These are phyloP conservation scores for Eulemur coronatus DNA, from an alignment of 2,797 vertebrate genomes.

Conservation along the genomic window DNA sequence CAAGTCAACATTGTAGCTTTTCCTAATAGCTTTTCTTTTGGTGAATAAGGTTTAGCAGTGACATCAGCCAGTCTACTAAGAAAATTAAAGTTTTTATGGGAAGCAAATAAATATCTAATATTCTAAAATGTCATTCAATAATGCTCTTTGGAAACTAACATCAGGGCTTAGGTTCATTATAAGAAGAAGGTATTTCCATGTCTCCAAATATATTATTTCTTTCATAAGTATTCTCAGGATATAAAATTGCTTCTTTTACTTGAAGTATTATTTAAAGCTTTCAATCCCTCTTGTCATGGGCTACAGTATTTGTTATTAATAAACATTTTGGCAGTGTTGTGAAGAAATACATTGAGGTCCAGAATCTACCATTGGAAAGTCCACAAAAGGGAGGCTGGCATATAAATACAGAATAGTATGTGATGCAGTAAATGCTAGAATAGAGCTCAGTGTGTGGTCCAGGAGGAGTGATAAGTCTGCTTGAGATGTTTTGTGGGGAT, in stretches of 20 bases:
- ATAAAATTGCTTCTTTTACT: conserved; percentile 28
- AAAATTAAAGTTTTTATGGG: not conserved
- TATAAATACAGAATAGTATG: not conserved
- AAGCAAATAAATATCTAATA: not conserved
- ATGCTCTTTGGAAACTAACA: conserved; percentile 15
- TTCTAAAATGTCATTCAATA: not conserved
- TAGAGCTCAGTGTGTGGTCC: not conserved
- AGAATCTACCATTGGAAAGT: not conserved
- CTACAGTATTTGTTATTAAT: not conserved
- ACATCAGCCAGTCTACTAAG: not conserved
- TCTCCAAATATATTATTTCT: not conserved
- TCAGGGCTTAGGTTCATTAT: not conserved
- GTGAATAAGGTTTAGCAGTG: not conserved
- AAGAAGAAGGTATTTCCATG: not conserved
- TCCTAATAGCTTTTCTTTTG: not conserved
- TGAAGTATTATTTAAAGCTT: not conserved
- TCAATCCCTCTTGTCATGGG: not conserved
- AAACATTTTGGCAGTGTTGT: not conserved
- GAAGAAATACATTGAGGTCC: not conserved
- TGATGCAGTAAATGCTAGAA: not conserved
- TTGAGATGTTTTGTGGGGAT: not conserved
- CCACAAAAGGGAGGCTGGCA: not conserved
- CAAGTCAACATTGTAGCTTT: not conserved
- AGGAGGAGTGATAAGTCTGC: not conserved
- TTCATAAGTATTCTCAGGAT: not conserved